These are phyloP conservation scores for Coryphaenoides rupestris DNA, from an alignment of 2,113 vertebrate genomes.

Conservation along the genomic window DNA sequence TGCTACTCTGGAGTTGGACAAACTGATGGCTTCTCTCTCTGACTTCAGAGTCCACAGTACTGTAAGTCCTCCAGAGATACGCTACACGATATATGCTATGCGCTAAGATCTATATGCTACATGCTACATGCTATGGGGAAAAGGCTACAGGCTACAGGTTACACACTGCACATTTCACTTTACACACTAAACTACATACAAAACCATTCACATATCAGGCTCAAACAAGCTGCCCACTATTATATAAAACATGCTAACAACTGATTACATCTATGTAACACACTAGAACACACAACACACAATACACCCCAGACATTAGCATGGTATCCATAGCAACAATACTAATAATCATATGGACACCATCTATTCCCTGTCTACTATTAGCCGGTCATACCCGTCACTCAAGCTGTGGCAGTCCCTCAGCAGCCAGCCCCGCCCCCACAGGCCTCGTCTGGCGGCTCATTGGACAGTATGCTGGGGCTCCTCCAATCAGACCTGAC, in stretches of 20 bases:
- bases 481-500: constrained; percentile 87
- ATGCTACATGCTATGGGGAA: not conserved
- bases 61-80: constrained; percentile 61
- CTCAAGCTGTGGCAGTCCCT: not conserved
- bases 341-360: too few species aligned
- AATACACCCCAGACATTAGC: not conserved
- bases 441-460: constrained; percentile 62
- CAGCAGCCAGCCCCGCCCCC: constrained; percentile 38
- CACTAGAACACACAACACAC: not conserved
- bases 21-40: constrained; percentile 89
- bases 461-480: constrained; percentile 88
- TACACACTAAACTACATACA: too few species aligned
- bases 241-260: too few species aligned
- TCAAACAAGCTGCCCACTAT: too few species aligned
- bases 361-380: not conserved
- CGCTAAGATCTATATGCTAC: not conserved
- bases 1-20: constrained; percentile 87
- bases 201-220: too few species aligned
- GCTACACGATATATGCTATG: not conserved
- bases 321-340: not conserved
- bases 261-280: not conserved
- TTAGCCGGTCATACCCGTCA: constrained; percentile 26
- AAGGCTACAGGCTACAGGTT: too few species aligned
- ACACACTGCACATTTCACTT: too few species aligned
- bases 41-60: constrained; percentile 90